phyloP scores from a whole-genome alignment of 2,888 invertebrate genomes.

The Parnassius mnemosyne region DNA sequence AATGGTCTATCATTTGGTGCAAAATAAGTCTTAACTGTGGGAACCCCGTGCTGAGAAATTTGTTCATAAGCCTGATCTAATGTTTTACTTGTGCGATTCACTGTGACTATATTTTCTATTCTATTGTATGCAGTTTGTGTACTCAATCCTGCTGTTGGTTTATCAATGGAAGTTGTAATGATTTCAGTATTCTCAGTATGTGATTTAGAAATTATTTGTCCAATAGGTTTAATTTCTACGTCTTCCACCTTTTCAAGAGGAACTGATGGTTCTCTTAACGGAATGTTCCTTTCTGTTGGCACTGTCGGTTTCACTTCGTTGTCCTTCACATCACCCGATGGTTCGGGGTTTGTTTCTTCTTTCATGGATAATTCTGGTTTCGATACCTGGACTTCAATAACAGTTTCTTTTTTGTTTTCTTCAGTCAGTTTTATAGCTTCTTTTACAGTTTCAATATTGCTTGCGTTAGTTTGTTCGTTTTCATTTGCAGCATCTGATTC shows the following conservation, averaged over 20 bases:
- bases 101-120: slow-evolving; percentile 70
- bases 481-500: slow-evolving; percentile 29
- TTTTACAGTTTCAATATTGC: slow-evolving; percentile 32
- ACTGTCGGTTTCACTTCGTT: slow-evolving; percentile 31
- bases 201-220: slow-evolving; percentile 60
- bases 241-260: slow-evolving; percentile 72
- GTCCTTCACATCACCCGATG: slow-evolving; percentile 17
- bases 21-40: slow-evolving; percentile 65
- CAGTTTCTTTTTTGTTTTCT: slow-evolving; percentile 29
- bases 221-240: slow-evolving; percentile 73
- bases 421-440: slow-evolving; percentile 22
- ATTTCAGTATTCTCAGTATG: slow-evolving; percentile 68
- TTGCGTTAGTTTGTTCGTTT: slow-evolving; percentile 18
- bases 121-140: slow-evolving; percentile 70
- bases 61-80: slow-evolving; percentile 66
- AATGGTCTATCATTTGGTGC: slow-evolving; percentile 59
- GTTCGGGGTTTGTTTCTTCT: slow-evolving; percentile 32
- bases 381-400: slow-evolving; percentile 33
- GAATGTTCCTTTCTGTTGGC: slow-evolving; percentile 44
- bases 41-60: slow-evolving; percentile 55
- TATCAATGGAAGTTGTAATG: slow-evolving; percentile 53
- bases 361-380: slow-evolving; percentile 26
- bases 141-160: slow-evolving; percentile 53
- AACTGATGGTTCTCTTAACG: slow-evolving; percentile 64
- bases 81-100: slow-evolving; percentile 69